Percentiles rank a stretch among this genome's conserved stretches.
Conservation (phyloP, 2,113 vertebrate species). For the Paratilapia polleni region DNA sequence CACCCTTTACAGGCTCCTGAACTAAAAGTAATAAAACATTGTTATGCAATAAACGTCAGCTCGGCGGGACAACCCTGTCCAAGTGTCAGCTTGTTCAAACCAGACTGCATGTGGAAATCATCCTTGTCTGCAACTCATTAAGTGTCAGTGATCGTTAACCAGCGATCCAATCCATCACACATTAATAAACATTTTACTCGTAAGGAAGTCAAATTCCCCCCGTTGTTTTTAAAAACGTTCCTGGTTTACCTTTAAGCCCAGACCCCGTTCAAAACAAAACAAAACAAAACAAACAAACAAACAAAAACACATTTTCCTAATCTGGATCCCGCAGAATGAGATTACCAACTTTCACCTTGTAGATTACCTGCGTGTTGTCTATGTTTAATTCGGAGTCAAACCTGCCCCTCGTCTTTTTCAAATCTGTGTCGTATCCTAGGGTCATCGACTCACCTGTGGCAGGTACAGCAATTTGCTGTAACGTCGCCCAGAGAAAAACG, state of each 20-base stretch:
- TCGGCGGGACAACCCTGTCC: neutral
- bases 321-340: neutral
- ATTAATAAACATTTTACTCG: neutral
- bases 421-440: neutral
- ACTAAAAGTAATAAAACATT: constrained; percentile 16
- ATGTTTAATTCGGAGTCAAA: neutral
- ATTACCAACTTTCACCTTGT: neutral
- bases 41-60: neutral
- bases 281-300: too few relatives aligned
- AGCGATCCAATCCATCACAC: neutral
- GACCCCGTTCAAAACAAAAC: neutral
- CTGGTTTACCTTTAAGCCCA: neutral
- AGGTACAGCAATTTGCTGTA: constrained; percentile 44
- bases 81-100: constrained; percentile 21
- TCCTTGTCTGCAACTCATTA: neutral
- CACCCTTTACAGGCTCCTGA: neutral
- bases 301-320: too few relatives aligned
- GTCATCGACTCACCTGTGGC: constrained; percentile 64
- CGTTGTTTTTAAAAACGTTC: neutral
- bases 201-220: neutral
- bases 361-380: neutral
- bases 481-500: constrained; percentile 36
- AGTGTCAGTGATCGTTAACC: neutral
- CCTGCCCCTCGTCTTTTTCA: neutral
- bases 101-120: neutral